phyloP scores from a whole-genome alignment of 2,113 vertebrate species.

The Reinhardtius hippoglossoides region DNA sequence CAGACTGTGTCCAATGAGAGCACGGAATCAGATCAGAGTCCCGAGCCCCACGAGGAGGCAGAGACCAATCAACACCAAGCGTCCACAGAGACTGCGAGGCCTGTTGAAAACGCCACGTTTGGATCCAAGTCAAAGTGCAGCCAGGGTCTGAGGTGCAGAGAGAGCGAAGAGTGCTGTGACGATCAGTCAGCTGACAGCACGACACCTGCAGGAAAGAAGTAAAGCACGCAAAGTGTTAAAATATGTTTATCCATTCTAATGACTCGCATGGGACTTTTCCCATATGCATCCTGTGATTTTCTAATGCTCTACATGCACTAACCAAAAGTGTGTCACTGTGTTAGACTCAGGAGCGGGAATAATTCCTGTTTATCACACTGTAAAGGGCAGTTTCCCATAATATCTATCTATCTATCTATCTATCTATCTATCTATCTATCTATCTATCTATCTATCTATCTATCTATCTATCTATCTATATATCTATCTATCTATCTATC shows the following conservation, averaged over 20 bases:
- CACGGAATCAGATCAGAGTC: constrained; percentile 44
- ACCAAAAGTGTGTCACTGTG: constrained; percentile 31
- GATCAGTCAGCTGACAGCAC: neutral
- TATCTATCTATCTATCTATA: neutral
- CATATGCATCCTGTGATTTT: constrained; percentile 30
- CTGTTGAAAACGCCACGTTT: constrained; percentile 21
- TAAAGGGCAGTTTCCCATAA: constrained; percentile 30
- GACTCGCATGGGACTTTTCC: neutral
- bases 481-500: neutral
- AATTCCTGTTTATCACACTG: constrained; percentile 17
- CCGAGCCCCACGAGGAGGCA: constrained; percentile 17
- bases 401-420: neutral
- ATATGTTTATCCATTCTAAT: constrained; percentile 2
- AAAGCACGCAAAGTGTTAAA: constrained; percentile 6
- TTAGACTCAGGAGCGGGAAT: constrained; percentile 56
- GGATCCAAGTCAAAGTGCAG: constrained; percentile 37
- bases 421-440: neutral
- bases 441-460: neutral
- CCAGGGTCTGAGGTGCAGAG: constrained; percentile 19
- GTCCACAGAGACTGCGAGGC: constrained; percentile 30
- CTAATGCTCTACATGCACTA: constrained; percentile 22
- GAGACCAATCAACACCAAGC: constrained; percentile 27
- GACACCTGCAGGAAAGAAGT: constrained; percentile 27
- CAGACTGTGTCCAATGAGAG: constrained; percentile 61
- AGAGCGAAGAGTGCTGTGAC: constrained; percentile 15